A percentile compares a stretch with the other conserved stretches of the same genome.
Evolutionary conservation across 2,888 invertebrate genomes (phyloP).

Genomic region (Autographa gamma): DNA sequence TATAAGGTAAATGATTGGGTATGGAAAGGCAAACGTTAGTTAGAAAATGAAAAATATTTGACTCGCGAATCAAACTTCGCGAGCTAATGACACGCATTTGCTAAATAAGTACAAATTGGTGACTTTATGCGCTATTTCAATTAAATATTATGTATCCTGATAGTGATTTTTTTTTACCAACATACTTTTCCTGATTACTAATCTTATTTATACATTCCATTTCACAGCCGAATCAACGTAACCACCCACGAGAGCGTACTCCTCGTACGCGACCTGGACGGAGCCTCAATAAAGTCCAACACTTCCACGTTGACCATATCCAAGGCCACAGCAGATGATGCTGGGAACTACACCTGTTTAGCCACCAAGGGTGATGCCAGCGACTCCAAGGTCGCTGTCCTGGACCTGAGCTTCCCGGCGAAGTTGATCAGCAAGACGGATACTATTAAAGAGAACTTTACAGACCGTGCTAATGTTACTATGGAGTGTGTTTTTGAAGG

Average conservation of each 20-base stretch:
- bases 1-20: too few species aligned
- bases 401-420: constrained; percentile 74
- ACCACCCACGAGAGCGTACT: constrained; percentile 55
- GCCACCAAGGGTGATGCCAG: constrained; percentile 60
- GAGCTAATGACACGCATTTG: too few species aligned
- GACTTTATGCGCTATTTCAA: too few species aligned
- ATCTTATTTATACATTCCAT: constrained; percentile 7
- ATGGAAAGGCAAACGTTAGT: too few species aligned
- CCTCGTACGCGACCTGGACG: constrained; percentile 67
- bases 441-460: constrained; percentile 65
- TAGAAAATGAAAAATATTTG: too few species aligned
- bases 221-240: constrained; percentile 66
- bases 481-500: constrained; percentile 82
- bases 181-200: not conserved
- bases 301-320: constrained; percentile 69
- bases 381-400: constrained; percentile 36
- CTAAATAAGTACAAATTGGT: too few species aligned
- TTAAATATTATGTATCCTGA: too few species aligned
- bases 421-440: constrained; percentile 65
- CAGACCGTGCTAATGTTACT: constrained; percentile 63
- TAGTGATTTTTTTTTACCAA: not conserved
- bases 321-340: constrained; percentile 69
- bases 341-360: constrained; percentile 79
- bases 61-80: too few species aligned
- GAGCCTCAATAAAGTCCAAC: constrained; percentile 63